Evolutionary conservation across 2,797 vertebrate genomes (phyloP), one percentile per base, ranked within the genome.

Genomic region (Crocodylus rhombifer): DNA sequence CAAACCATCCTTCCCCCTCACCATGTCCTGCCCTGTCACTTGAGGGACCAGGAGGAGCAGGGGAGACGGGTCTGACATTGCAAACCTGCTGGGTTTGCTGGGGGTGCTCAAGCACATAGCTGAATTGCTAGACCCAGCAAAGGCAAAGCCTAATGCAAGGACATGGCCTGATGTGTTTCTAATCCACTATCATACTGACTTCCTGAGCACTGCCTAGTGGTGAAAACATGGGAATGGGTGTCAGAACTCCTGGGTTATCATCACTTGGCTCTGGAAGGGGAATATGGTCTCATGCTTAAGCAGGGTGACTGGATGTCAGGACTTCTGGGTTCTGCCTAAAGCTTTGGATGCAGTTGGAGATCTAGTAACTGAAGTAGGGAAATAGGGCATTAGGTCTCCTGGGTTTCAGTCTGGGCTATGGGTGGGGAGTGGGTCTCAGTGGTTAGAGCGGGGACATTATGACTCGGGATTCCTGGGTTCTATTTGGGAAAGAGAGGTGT

Each of bases 381-480:
- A 42, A 42, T 42, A 42, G 42, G 42, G 42, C 42, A 42, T 42
- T 42, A 42, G 42, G 42, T 42, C 42, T 42, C 42, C 42, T 42
- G 42, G 42, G 10, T 42, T 42, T 42, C 42, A 42, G 42, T 42
- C 42, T 42, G 42, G 42, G 42, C 42, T 42, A 7, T 42, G 42
- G 42, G 42, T 42, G 7, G 42, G 42, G 42, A 42, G 42, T 42
- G 42, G 42, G 42, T 9, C 42, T 42, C 42, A 3, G 42, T 42
- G 7, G 42, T 42, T 42, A 42, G 42, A 42, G 42, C 42, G 8
- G 10, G 42, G 42, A 42, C 42, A 42, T 42, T 42, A 42, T 42
- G 42, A 42, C 42, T 42, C 42, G 42, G 0, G 9, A 26, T 0
- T 0, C 42, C 25, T 8, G 14, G 18, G 62, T 23, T 55, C 21